Percentiles rank a stretch among this genome's conserved stretches.
Evolutionary conservation across 2,113 vertebrate genomes (phyloP).

Genomic region (Leucopsar rothschildi): DNA sequence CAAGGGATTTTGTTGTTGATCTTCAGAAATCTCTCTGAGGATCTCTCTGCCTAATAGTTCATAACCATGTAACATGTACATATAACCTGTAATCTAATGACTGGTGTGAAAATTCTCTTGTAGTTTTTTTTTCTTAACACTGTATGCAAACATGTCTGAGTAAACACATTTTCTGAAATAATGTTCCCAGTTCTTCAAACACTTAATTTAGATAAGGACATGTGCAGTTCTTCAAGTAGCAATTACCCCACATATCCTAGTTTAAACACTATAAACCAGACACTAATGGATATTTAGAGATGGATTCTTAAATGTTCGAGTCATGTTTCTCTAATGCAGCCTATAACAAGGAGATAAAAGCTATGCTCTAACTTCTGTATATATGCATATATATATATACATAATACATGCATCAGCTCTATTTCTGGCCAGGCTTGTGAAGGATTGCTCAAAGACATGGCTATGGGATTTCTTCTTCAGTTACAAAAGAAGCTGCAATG

Average conservation of each 20-base stretch:
- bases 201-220: constrained; percentile 51
- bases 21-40: background rate
- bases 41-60: background rate
- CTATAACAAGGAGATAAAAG: background rate
- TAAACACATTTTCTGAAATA: constrained; percentile 58
- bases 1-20: background rate
- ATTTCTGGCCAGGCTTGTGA: background rate
- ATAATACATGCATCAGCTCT: background rate
- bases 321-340: background rate
- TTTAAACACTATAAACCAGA: constrained; percentile 50
- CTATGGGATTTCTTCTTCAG: background rate
- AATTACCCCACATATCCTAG: background rate
- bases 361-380: background rate
- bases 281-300: constrained; percentile 14
- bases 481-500: background rate
- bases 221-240: constrained; percentile 35
- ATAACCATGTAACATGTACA: background rate
- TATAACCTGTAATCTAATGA: background rate
- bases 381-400: background rate
- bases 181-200: constrained; percentile 60
- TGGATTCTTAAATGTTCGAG: background rate
- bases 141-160: constrained; percentile 39
- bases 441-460: background rate
- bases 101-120: constrained; percentile 5
- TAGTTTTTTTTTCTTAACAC: background rate